Base-by-base conservation (phyloP, 2,888 invertebrate species). In the Brenthis daphne region DNA sequence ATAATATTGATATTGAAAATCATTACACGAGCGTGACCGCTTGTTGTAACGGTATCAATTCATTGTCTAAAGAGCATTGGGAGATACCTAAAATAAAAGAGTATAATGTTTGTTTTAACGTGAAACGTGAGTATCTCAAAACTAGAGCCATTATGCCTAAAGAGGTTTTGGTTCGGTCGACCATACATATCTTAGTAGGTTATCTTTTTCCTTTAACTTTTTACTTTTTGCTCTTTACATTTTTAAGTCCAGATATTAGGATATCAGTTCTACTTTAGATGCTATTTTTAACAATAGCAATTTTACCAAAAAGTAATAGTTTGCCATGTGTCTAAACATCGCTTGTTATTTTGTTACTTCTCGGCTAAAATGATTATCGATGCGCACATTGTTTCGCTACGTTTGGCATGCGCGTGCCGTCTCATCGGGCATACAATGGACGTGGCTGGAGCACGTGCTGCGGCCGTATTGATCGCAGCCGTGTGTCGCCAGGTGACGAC, bases 341-440 rank as follows among this genome's bases (percentile, higher is more conserved):
- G 37, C 53, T 63, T 56, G 33, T 64, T 57, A 57, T 57, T 43
- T 33, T 37, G 56, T 67, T 50, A 33, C 14, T 43, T 83, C 81
- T 81, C 83, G 82, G 85, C 87, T 85, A 82, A 86, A 76, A 76
- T 81, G 86, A 88, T 88, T 89, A 89, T 83, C 85, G 85, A 88
- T 87, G 87, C 87, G 80, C 76, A 86, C 84, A 89, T 90, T 90
- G 90, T 90, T 85, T 84, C 75, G 86, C 85, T 81, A 81, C 82
- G 81, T 84, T 92, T 87, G 85, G 85, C 88, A 91, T 92, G 90
- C 86, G 85, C 84, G 74, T 75, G 77, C 78, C 78, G 78, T 82
- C 88, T 84, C 88, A 84, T 85, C 85, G 83, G 80, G 86, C 86
- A 88, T 86, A 91, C 90, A 90, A 91, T 91, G 82, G 89, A 77